Base-by-base conservation (phyloP, 2,113 vertebrate genomes). In the Hylia prasina region DNA sequence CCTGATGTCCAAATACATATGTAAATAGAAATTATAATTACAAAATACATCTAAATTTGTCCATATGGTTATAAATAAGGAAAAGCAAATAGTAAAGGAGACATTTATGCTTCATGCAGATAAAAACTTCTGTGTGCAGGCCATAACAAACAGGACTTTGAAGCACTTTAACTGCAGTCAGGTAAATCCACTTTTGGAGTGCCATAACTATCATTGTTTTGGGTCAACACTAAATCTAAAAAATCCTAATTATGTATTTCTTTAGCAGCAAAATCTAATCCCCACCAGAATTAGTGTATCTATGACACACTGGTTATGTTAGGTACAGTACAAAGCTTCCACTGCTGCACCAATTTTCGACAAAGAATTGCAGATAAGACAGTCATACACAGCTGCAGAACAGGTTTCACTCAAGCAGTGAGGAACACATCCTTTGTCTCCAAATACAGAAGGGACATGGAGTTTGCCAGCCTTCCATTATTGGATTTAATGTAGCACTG, bases 401-500 rank as follows among this genome's bases (percentile, higher is more conserved):
- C 20, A 63, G 13, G 24, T 66, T 93, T 90, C 51, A 88, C 10
- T 75, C 25, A 63, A 78, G 58, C 15, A 79, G 58, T 47, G 11
- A 70, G 37, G 12, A 92, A 56, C 25, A 11, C 42, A 72, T 73
- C 30, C 33, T 82, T 57, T 96, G 92, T 96, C 22, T 96, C 96
- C 93, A 97, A 81, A 83, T 17, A 31, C 64, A 81, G 93, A 96
- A 96, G 84, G 81, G 94, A 92, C 78, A 89, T 25, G 2, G n/a
- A 60, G 81, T n/a, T 83, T 50, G 88, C 50, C 97, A 97, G 88
- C 72, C 77, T 87, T 45, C 83, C 58, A 80, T 58, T 60, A 15
- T 0, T 72, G 91, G 94, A 95, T 60, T 89, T 96, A 20, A 82
- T 94, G 42, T 92, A n/a, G 96, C 92, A 95, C 96, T 45, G 92